Evolutionary conservation across 2,888 invertebrate genomes (phyloP).

Genomic region (Unio delphinus): DNA sequence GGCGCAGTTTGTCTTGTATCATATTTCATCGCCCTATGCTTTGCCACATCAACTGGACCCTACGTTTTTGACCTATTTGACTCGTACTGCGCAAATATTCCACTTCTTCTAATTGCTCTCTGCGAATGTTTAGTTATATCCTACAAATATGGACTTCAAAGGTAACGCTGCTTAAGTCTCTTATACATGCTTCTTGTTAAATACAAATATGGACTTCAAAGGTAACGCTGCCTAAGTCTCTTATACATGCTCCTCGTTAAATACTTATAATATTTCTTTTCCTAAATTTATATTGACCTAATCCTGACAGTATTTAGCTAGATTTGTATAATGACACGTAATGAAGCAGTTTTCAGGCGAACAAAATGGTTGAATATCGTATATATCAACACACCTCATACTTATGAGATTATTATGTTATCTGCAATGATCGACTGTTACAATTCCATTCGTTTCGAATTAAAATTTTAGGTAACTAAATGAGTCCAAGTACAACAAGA

Average conservation of each 20-base stretch:
- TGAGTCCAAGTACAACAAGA: too few relatives aligned
- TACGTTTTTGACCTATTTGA: constrained; percentile 59
- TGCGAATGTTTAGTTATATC: constrained; percentile 55
- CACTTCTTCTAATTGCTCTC: constrained; percentile 54
- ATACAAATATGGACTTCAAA: constrained; percentile 53
- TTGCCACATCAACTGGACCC: constrained; percentile 54
- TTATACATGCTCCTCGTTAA: not conserved
- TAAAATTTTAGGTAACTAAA: too few relatives aligned
- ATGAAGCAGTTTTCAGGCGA: too few relatives aligned
- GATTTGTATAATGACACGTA: too few relatives aligned
- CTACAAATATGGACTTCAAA: constrained; percentile 52
- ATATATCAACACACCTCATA: too few relatives aligned
- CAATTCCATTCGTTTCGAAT: too few relatives aligned
- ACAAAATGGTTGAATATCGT: too few relatives aligned
- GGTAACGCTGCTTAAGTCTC: constrained; percentile 28
- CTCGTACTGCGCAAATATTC: constrained; percentile 57
- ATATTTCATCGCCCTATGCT: constrained; percentile 47
- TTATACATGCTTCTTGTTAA: not conserved
- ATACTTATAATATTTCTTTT: too few relatives aligned
- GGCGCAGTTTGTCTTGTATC: constrained; percentile 52
- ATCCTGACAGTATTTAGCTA: too few relatives aligned
- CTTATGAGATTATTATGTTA: too few relatives aligned
- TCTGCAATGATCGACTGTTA: too few relatives aligned
- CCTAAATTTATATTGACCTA: too few relatives aligned
- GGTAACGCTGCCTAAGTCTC: constrained; percentile 28